Percentiles rank a stretch among this genome's conserved stretches.
Conservation (phyloP, 1,140 invertebrate genomes). For the Conus ventricosus region DNA sequence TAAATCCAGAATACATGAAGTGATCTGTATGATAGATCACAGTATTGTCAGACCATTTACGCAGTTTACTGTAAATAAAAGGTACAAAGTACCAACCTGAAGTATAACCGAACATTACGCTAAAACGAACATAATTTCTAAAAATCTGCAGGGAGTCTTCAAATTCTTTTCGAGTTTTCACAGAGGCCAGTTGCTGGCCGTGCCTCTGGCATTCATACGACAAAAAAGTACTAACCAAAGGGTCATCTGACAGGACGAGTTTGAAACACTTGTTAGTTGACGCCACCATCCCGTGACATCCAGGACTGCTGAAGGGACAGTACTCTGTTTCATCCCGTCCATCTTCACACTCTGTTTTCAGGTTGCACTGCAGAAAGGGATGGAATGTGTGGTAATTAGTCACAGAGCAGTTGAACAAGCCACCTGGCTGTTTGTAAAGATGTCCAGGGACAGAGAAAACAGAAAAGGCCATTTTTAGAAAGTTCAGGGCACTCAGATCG, state of each 20-base stretch:
- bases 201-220: background rate
- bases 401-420: constrained; percentile 13
- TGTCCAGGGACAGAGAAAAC: too few species aligned
- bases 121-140: background rate
- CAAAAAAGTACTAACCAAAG: too few species aligned
- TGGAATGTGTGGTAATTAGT: background rate
- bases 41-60: background rate
- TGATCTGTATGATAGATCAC: background rate
- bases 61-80: background rate
- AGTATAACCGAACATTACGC: background rate
- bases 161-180: background rate
- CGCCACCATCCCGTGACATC: background rate
- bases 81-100: background rate
- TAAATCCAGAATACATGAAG: background rate
- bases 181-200: background rate
- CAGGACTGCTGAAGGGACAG: background rate
- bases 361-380: too few species aligned
- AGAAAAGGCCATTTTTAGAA: too few species aligned
- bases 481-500: too few species aligned
- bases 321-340: too few species aligned
- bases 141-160: background rate
- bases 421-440: background rate
- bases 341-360: too few species aligned
- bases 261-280: too few species aligned
- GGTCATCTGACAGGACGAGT: too few species aligned